Evolutionary conservation across 2,797 vertebrate genomes (phyloP), one percentile per base, ranked within the genome.

Genomic region (Clarias platycephalus): DNA sequence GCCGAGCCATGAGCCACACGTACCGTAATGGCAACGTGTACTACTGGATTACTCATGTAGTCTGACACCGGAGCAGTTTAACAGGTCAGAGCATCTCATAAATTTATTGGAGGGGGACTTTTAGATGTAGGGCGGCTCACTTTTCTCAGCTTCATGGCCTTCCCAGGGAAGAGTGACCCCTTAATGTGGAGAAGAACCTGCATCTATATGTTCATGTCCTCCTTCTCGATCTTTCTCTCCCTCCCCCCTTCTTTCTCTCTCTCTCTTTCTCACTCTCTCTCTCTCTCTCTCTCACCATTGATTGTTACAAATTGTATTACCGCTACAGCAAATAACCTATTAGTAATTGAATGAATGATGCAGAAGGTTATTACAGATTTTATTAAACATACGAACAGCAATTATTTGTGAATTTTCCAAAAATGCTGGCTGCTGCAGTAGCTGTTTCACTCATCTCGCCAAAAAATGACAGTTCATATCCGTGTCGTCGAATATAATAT

Each of bases 21-120:
- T 90, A 44, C 44, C 0, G 44, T 10, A 89, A 91, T 90, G 90
- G 80, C 49, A 24, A 91, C 60, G 66, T 77, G 58, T 88, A 88
- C 90, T 87, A 91, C 89, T 88, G 87, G 80, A 89, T 90, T 89
- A 78, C 89, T 92, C 90, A 89, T 93, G 89, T 93, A 92, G 91
- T 90, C 89, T 88, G 86, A 92, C 91, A 91, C 57, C 60, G 75
- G 55, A 37, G 89, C 74, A 89, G 75, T n/a, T 77, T 37, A 77
- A 77, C 57, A 62, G 55, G 55, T n/a, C 55, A 6, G 53, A 77
- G 28, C 57, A 37, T 12, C 37, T 60, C 10, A 62, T 60, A 15
- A 15, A 60, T 60, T 60, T 76, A 57, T 57, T 58, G 28, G 16
- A 90, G 90, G 85, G 82, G 80, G 81, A 78, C 83, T 88, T 83